Evolutionary conservation across 2,797 vertebrate genomes (phyloP).

Genomic region (Mionectes olivaceus): DNA sequence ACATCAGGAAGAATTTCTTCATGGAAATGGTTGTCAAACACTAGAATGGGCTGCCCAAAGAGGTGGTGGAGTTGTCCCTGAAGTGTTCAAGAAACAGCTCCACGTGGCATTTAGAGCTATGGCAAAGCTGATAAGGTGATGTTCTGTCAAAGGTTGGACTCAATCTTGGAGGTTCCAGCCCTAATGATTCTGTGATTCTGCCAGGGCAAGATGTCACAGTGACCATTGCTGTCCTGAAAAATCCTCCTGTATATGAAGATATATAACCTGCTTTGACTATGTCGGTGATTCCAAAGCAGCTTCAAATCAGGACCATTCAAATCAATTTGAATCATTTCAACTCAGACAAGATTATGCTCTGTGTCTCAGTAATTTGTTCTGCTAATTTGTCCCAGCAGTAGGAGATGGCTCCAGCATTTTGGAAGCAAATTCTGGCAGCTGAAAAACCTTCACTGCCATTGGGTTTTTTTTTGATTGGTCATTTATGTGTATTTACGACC

Average conservation of each 20-base stretch:
- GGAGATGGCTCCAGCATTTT: neutral
- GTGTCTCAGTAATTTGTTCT: neutral
- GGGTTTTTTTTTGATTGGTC: constrained; percentile 11
- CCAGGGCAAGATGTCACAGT: neutral
- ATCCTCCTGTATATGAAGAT: neutral
- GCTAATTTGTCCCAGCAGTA: neutral
- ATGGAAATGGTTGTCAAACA: neutral
- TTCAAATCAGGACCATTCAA: neutral
- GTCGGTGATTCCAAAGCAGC: neutral
- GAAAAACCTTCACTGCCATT: neutral
- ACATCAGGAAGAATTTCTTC: neutral
- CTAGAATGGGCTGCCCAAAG: neutral
- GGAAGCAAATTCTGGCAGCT: neutral
- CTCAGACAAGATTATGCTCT: neutral
- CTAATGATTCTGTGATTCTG: neutral
- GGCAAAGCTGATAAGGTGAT: neutral
- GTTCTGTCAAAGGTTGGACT: neutral
- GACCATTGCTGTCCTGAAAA: neutral
- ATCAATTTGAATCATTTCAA: neutral
- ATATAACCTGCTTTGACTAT: neutral
- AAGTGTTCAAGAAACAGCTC: neutral
- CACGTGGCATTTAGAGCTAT: neutral
- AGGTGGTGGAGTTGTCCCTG: neutral
- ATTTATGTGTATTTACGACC: neutral
- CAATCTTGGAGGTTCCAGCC: no score